Evolutionary conservation across 1,140 invertebrate species (phyloP), one percentile per base, ranked within the genome.

Genomic region (Tetragnatha versicolor): DNA sequence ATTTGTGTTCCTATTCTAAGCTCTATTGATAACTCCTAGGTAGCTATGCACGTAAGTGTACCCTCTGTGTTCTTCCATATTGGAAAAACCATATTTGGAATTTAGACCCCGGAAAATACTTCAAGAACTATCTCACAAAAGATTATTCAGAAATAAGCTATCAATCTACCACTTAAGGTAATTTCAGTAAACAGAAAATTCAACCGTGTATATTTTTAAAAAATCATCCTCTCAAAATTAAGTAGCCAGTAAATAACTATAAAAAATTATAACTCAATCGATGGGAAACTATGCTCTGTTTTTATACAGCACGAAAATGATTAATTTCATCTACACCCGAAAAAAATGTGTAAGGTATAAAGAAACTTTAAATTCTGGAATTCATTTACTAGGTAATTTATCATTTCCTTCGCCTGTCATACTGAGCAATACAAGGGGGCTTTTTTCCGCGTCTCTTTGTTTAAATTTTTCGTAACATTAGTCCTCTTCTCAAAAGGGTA

Each of bases 291-390:
- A 37, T 60, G 53, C 53, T 45, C 27, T 60, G 53, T 60, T 73
- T 73, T 73, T 73, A 73, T 12, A 20, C 27, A 58, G 37, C 53
- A 27, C 25, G 53, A 60, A 73, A 73, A 73, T 73, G 69, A 73
- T 73, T 73, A 73, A 73, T 73, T 22, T 73, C 69, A 73, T 73
- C 69, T 35, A 60, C 53, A 73, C 51, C n/a, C 33, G 60, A 70
- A 73, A 65, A 72, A 73, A 73, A 73, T 60, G 55, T 73, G 53
- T 73, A 60, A 73, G 69, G 35, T 73, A 60, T 73, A 73, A 73
- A 73, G 69, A 73, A 73, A 73, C 69, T 73, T 73, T 58, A 73
- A 73, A 73, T 73, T 73, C 69, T 60, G 53, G 69, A 73, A 73
- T 73, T 73, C 69, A 73, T 73, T 73, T 73, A 60, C 69, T 31